A percentile compares a stretch with the other conserved stretches of the same genome.
phyloP scores from a whole-genome alignment of 2,113 vertebrate genomes.

The Poecilia latipinna region DNA sequence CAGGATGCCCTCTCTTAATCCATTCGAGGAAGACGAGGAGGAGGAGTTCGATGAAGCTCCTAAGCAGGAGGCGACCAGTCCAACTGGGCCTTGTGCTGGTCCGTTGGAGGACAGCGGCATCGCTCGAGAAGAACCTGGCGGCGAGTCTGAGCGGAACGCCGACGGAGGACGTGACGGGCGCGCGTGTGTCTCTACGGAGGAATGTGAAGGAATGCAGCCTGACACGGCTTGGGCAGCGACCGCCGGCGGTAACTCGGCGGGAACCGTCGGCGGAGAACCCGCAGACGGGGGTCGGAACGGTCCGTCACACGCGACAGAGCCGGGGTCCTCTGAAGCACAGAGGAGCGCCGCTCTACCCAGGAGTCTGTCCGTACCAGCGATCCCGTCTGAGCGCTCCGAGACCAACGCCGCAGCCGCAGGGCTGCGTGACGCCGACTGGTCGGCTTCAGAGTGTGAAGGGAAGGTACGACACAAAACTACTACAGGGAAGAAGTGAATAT shows the following conservation, averaged over 20 bases:
- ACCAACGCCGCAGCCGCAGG: background rate
- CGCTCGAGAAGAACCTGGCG: background rate
- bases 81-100: background rate
- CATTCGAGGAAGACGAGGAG: conserved; percentile 81
- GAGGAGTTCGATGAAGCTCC: conserved; percentile 50
- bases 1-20: conserved; percentile 77
- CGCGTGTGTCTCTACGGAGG: background rate
- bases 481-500: background rate
- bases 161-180: background rate
- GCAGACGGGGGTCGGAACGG: background rate
- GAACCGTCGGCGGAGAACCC: background rate
- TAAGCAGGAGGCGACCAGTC: background rate
- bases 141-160: background rate
- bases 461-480: conserved; percentile 42
- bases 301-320: background rate
- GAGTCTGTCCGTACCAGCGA: conserved; percentile 81
- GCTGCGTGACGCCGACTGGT: background rate
- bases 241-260: background rate
- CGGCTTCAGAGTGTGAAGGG: conserved; percentile 9
- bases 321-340: background rate
- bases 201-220: background rate
- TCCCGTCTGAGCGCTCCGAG: conserved; percentile 38
- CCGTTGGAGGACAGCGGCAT: background rate
- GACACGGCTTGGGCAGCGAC: background rate
- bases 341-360: conserved; percentile 34